Evolutionary conservation across 37 sponge, comb jelly and placozoan genomes (phyloP).

Genomic region (Agelas oroides): DNA sequence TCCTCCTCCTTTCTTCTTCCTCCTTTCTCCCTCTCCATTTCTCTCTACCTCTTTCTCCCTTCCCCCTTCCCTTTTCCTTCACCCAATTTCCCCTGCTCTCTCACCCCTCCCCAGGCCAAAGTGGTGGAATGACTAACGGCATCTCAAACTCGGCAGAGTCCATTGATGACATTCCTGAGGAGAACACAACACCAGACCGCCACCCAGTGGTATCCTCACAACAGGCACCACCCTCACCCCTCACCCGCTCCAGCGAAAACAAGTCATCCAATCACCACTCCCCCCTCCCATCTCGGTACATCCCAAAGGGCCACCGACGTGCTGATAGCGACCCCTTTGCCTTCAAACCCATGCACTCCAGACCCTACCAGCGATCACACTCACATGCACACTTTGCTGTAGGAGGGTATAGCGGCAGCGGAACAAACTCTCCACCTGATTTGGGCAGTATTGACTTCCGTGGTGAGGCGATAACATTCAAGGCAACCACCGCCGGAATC

Average conservation of each 20-base stretch:
- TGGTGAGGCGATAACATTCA: conserved; percentile 88
- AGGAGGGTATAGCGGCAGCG: conserved; percentile 9
- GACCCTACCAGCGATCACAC: conserved; percentile 17
- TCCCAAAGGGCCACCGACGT: conserved; percentile 74
- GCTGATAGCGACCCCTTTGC: conserved; percentile 86
- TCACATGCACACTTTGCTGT: neutral
- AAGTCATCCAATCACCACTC: conserved; percentile 29
- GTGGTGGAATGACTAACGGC: conserved; percentile 1
- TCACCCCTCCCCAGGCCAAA: neutral
- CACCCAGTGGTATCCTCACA: neutral
- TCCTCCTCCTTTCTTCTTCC: neutral
- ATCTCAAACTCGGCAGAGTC: conserved; percentile 36
- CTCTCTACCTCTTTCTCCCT: neutral
- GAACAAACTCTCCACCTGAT: neutral
- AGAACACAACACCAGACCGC: neutral
- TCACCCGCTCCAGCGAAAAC: neutral
- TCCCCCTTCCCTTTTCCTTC: neutral
- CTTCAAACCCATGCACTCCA: conserved; percentile 12
- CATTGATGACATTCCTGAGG: conserved; percentile 61
- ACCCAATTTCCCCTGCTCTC: neutral
- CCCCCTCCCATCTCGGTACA: conserved; percentile 43
- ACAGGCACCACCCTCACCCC: conserved; percentile 31
- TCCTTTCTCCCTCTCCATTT: neutral
- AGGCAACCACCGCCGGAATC: conserved; percentile 93
- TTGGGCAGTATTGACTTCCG: conserved; percentile 62